Conservation (phyloP, 2,113 vertebrate genomes). For the Embiotoca jacksoni region DNA sequence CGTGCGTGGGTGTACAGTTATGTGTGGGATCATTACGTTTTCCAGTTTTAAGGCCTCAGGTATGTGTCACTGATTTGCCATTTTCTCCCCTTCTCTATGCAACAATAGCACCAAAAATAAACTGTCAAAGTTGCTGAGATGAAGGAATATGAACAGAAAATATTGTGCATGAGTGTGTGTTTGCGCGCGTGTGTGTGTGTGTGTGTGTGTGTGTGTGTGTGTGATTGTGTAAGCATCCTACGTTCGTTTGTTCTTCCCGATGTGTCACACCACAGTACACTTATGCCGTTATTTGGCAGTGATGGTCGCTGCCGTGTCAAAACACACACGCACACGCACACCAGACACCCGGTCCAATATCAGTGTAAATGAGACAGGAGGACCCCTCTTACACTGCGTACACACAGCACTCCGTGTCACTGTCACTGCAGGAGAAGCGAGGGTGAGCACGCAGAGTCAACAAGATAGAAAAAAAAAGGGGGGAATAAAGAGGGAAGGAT, state of each 20-base stretch:
- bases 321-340: slow-evolving; percentile 42
- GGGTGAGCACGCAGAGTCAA: slow-evolving; percentile 53
- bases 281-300: slow-evolving; percentile 76
- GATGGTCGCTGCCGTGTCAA: slow-evolving; percentile 71
- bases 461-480: slow-evolving; percentile 28
- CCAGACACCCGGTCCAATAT: slow-evolving; percentile 57
- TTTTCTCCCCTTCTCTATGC: slow-evolving; percentile 46
- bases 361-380: slow-evolving; percentile 73
- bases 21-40: slow-evolving; percentile 39
- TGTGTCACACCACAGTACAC: slow-evolving; percentile 60
- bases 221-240: slow-evolving; percentile 56
- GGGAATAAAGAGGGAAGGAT: slow-evolving; percentile 9
- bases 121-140: slow-evolving; percentile 74
- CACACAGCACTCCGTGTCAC: slow-evolving; percentile 51
- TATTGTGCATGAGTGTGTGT: slow-evolving; percentile 26
- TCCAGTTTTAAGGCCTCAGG: slow-evolving; percentile 16
- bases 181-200: slow-evolving; percentile 2
- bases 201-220: slow-evolving; percentile 30
- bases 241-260: slow-evolving; percentile 55
- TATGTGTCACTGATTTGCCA: slow-evolving; percentile 63
- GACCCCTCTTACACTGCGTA: slow-evolving; percentile 28
- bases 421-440: slow-evolving; percentile 57
- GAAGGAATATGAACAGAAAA: slow-evolving; percentile 59
- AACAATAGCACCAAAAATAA: slow-evolving; percentile 75
- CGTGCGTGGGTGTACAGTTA: not conserved